Evolutionary conservation across 2,113 vertebrate species (phyloP), one percentile per base, ranked within the genome.

Genomic region (Conger conger): DNA sequence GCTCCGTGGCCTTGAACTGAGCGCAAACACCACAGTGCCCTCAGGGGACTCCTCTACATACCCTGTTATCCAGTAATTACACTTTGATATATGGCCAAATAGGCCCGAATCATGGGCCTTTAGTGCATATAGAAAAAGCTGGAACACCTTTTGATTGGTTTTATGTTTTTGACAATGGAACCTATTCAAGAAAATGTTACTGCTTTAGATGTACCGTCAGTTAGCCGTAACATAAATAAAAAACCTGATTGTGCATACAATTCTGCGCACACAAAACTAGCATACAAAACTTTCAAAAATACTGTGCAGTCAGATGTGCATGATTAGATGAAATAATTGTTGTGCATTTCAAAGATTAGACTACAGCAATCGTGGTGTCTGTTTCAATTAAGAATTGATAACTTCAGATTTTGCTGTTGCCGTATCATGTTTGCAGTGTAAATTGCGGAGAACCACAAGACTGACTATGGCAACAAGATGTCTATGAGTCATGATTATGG

Each of bases 351-450:
- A 89, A 84, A 86, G 88, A 83, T 89, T 86, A 90, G 86, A 90
- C 89, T 90, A 54, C 90, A 88, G 91, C 86, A 88, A 91, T 91
- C 88, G 88, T 78, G 60, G 86, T 82, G 90, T 93, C 91, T 82
- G 54, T 87, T 92, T 90, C 33, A 89, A 91, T 94, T 90, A 93
- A 87, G 83, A 86, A 82, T 80, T 89, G 91, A 92, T 93, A 90
- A 90, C 82, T 42, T 88, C 85, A 88, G 82, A 77, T 83, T 88
- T 84, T 37, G 73, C 86, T 23, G 78, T 79, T 86, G 76, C 83
- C 76, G 88, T 89, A 94, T 93, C 92, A 89, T 86, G 88, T 93
- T 92, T 88, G 86, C 83, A 5, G 84, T 86, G 85, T 89, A 88
- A 87, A 89, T 91, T 84, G 83, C 30, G 80, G 87, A 86, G 81